Percentiles rank a stretch among this genome's conserved stretches.
These are phyloP conservation scores for Trematomus loennbergii DNA, from an alignment of 2,113 vertebrate species.

Conservation along the genomic window DNA sequence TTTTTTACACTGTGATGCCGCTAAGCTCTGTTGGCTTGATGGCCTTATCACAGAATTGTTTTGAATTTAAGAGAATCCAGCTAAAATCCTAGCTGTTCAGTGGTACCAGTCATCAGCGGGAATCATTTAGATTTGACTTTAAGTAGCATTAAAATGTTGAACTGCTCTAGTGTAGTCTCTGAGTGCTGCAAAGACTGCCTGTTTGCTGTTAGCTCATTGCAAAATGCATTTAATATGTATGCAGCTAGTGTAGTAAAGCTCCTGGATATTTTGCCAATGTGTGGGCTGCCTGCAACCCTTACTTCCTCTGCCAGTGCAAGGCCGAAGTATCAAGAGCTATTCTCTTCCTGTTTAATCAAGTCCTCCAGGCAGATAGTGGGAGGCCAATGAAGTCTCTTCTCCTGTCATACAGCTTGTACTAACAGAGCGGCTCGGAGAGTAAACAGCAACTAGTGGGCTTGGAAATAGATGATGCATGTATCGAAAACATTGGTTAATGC, in stretches of 20 bases:
- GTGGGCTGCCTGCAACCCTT: constrained; percentile 73
- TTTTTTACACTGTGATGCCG: constrained; percentile 3
- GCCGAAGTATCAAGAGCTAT: constrained; percentile 71
- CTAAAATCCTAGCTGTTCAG: constrained; percentile 14
- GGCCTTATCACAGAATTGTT: constrained; percentile 24
- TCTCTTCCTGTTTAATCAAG: constrained; percentile 79
- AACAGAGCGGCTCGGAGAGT: constrained; percentile 42
- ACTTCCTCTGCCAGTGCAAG: constrained; percentile 70
- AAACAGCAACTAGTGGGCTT: constrained; percentile 54
- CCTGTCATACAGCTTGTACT: constrained; percentile 54
- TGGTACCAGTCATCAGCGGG: not conserved
- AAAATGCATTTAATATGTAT: constrained; percentile 58
- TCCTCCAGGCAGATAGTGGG: constrained; percentile 76
- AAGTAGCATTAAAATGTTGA: constrained; percentile 28
- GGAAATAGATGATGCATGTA: constrained; percentile 44
- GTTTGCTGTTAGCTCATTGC: constrained; percentile 39
- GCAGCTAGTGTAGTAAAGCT: constrained; percentile 57
- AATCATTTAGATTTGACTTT: constrained; percentile 4
- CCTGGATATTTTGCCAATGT: constrained; percentile 67
- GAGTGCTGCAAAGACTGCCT: constrained; percentile 12
- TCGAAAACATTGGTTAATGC: constrained; percentile 47
- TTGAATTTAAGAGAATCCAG: constrained; percentile 29
- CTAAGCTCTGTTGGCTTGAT: constrained; percentile 42
- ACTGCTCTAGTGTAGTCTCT: constrained; percentile 23
- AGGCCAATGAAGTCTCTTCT: constrained; percentile 60